phyloP scores from a whole-genome alignment of 1,140 invertebrate genomes.

The Hirudo medicinalis region DNA sequence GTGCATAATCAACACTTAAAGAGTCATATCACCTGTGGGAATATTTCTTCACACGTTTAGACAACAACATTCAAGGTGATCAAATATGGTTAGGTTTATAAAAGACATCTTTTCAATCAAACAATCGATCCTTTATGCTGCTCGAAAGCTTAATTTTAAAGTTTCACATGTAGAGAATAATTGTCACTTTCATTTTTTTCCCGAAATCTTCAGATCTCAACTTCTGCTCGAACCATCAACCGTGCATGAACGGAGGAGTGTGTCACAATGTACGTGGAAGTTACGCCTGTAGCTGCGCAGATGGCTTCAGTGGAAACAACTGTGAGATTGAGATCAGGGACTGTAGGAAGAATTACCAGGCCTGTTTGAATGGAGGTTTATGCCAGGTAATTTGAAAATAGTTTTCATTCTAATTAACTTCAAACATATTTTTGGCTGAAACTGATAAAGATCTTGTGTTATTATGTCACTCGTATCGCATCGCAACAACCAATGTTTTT shows the following conservation, averaged over 20 bases:
- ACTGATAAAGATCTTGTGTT: neutral
- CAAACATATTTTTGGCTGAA: neutral
- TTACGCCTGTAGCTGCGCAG: constrained; percentile 9
- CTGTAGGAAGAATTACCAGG: neutral
- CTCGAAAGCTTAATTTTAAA: neutral
- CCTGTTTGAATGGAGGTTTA: neutral
- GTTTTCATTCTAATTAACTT: constrained; percentile 2
- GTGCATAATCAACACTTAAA: neutral
- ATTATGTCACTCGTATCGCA: neutral
- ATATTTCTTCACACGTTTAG: neutral
- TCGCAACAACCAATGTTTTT: neutral
- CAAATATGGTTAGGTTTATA: neutral
- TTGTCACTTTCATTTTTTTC: neutral
- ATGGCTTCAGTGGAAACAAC: constrained; percentile 9
- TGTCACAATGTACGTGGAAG: constrained; percentile 53
- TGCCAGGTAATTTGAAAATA: neutral
- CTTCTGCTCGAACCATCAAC: constrained; percentile 90
- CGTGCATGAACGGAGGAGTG: constrained; percentile 75
- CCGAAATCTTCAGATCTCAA: constrained; percentile 59
- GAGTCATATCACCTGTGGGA: constrained; percentile 8
- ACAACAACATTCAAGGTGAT: constrained; percentile 9
- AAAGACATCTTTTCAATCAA: neutral
- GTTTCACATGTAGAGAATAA: neutral
- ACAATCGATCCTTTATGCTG: neutral
- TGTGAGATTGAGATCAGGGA: neutral